Evolutionary conservation across 2,113 vertebrate genomes (phyloP).

Genomic region (Coregonus clupeaformis): DNA sequence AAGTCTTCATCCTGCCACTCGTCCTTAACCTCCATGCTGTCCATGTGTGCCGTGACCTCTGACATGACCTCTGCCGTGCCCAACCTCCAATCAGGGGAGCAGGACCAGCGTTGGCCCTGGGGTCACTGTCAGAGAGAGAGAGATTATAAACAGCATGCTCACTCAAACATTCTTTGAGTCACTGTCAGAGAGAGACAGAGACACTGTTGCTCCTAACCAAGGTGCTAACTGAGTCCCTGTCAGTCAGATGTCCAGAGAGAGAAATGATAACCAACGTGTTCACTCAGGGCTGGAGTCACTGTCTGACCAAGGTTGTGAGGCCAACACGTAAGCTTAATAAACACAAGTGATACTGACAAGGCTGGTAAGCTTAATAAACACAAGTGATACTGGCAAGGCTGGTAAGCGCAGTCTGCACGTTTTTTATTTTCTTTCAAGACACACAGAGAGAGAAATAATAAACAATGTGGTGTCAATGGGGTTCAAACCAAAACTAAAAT

Average conservation of each 20-base stretch:
- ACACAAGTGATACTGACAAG: background rate
- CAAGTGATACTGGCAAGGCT: background rate
- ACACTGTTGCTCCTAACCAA: too few species aligned
- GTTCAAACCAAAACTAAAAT: background rate
- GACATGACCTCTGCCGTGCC: constrained; percentile 87
- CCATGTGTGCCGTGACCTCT: constrained; percentile 85
- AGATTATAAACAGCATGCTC: background rate
- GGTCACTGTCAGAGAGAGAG: constrained; percentile 29
- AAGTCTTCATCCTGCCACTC: constrained; percentile 93
- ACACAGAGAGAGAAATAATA: too few species aligned
- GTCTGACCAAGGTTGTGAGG: too few species aligned
- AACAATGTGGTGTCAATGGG: background rate
- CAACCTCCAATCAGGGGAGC: constrained; percentile 21
- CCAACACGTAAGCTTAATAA: too few species aligned
- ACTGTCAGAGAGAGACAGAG: too few species aligned
- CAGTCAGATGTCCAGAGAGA: too few species aligned
- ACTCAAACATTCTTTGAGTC: background rate
- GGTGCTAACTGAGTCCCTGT: too few species aligned
- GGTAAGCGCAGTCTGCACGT: too few species aligned
- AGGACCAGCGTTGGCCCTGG: background rate
- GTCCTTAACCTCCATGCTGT: constrained; percentile 81
- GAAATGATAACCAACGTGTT: background rate
- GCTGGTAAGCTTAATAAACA: background rate
- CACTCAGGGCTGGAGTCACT: background rate
- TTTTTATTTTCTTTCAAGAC: too few species aligned